Conservation (phyloP, 2,888 invertebrate genomes). For the Heliconius ethilla region DNA sequence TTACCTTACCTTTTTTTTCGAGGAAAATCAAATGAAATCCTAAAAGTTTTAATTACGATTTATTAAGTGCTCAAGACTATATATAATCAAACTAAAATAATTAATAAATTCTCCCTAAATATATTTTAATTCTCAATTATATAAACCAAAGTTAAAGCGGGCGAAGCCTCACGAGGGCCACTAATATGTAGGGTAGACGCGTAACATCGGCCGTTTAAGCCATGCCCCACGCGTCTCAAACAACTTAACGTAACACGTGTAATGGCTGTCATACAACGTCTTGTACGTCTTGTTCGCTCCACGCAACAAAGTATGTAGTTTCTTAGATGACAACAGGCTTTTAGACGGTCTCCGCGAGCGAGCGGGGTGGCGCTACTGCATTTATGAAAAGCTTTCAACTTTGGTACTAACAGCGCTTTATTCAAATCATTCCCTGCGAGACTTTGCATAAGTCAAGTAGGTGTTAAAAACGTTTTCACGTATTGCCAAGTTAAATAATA, state of each 20-base stretch:
- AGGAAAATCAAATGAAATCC: no score
- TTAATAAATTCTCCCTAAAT: no score
- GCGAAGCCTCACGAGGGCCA: no score
- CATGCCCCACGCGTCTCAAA: slow-evolving; percentile 1
- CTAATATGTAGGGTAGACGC: neutral
- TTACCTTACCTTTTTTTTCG: no score
- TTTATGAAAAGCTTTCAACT: slow-evolving; percentile 79
- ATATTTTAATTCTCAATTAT: no score
- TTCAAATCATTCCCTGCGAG: slow-evolving; percentile 74
- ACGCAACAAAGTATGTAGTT: slow-evolving; percentile 59
- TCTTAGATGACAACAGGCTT: slow-evolving; percentile 64
- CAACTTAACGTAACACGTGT: slow-evolving; percentile 25
- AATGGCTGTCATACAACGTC: slow-evolving; percentile 18
- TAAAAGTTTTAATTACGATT: no score
- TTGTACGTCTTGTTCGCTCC: slow-evolving; percentile 25
- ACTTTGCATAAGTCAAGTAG: slow-evolving; percentile 61
- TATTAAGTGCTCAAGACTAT: no score
- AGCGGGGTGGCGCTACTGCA: slow-evolving; percentile 61
- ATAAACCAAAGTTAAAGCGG: no score
- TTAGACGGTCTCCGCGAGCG: slow-evolving; percentile 64
- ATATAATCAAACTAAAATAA: no score
- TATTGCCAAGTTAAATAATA: slow-evolving; percentile 39
- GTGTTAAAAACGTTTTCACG: slow-evolving; percentile 62
- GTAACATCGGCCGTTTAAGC: slow-evolving; percentile 11
- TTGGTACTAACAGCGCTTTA: slow-evolving; percentile 68